phyloP scores from a whole-genome alignment of 2,888 invertebrate species.

The Parnassius mnemosyne region DNA sequence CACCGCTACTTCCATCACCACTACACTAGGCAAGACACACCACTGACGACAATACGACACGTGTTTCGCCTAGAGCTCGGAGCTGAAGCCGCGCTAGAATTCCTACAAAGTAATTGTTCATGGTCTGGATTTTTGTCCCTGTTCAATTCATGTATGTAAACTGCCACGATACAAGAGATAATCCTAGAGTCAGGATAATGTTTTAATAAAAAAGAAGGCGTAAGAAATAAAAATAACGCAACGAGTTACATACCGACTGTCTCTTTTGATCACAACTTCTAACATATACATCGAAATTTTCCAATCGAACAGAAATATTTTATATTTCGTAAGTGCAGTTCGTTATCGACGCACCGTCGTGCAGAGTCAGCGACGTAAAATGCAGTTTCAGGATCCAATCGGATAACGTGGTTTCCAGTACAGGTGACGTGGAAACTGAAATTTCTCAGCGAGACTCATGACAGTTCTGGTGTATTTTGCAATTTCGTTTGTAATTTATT shows the following conservation, averaged over 20 bases:
- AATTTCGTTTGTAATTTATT: too few species aligned
- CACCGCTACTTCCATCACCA: too few species aligned
- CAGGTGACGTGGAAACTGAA: background rate
- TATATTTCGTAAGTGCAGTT: conserved; percentile 11
- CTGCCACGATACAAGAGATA: too few species aligned
- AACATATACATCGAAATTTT: background rate
- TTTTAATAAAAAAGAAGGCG: background rate
- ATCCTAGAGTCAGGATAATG: too few species aligned
- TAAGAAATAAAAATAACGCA: background rate
- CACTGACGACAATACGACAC: too few species aligned
- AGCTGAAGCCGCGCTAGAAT: too few species aligned
- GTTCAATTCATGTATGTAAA: too few species aligned
- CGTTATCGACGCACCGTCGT: conserved; percentile 10
- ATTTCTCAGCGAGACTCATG: background rate
- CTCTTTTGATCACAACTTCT: background rate
- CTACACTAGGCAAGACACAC: too few species aligned
- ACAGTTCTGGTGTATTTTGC: background rate
- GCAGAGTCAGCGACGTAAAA: background rate
- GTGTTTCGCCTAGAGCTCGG: too few species aligned
- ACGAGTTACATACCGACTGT: background rate
- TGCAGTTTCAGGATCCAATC: conserved; percentile 6
- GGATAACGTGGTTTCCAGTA: background rate
- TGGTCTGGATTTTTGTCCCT: too few species aligned
- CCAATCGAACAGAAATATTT: conserved; percentile 4
- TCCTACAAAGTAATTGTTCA: too few species aligned